These are phyloP conservation scores for Pristionchus fissidentatus DNA, from an alignment of 2,888 invertebrate genomes.

Conservation along the genomic window DNA sequence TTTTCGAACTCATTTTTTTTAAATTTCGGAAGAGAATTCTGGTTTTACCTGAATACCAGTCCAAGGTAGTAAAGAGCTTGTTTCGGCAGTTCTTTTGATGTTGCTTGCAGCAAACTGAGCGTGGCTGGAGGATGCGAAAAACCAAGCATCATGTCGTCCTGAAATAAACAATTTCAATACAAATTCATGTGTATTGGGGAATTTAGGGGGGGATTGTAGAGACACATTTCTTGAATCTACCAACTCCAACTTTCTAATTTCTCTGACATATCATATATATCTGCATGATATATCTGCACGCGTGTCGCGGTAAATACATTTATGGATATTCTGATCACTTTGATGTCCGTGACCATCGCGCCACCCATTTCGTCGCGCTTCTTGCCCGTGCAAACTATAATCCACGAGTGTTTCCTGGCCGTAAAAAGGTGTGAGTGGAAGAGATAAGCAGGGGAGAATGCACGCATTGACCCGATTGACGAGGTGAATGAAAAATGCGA, in stretches of 20 bases:
- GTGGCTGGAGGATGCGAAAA: not conserved
- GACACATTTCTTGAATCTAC: too few relatives aligned
- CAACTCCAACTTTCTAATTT: too few relatives aligned
- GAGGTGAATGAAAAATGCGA: not conserved
- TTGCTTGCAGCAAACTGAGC: not conserved
- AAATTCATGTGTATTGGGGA: too few relatives aligned
- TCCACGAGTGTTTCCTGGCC: not conserved
- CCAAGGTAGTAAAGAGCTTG: conserved; percentile 7
- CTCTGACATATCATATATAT: too few relatives aligned
- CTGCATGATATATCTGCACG: too few relatives aligned
- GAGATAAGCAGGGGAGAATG: not conserved
- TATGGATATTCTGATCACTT: too few relatives aligned
- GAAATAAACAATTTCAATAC: not conserved
- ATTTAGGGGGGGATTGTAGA: too few relatives aligned
- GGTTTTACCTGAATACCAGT: conserved; percentile 7
- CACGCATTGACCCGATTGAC: not conserved
- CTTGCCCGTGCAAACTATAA: not conserved
- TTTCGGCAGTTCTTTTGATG: not conserved
- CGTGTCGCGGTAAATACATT: too few relatives aligned
- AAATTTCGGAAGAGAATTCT: too few relatives aligned
- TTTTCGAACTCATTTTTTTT: too few relatives aligned
- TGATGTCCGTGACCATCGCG: not conserved
- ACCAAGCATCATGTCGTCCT: conserved; percentile 35
- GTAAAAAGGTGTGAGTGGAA: not conserved
- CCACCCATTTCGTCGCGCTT: not conserved